Evolutionary conservation across 2,888 invertebrate genomes (phyloP).

Genomic region (Phrixothrix hirtus): DNA sequence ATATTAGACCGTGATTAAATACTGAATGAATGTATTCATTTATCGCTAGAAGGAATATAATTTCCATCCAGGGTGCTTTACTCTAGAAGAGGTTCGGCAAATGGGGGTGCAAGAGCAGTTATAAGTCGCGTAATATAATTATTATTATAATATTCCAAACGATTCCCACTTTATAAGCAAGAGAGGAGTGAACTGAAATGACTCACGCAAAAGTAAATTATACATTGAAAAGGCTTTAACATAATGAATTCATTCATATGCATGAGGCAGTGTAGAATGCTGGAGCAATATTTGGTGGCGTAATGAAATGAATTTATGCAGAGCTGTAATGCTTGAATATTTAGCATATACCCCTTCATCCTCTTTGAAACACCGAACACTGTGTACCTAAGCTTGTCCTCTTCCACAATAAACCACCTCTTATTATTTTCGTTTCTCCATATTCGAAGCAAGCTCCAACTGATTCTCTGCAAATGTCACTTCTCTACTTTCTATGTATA

Average conservation of each 20-base stretch:
- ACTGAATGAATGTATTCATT: conserved; percentile 13
- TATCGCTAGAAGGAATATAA: conserved; percentile 10
- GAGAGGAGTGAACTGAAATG: conserved; percentile 60
- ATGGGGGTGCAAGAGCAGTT: conserved; percentile 39
- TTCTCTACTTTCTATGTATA: conserved; percentile 4
- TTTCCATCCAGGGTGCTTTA: conserved; percentile 15
- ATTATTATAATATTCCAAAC: conserved; percentile 53
- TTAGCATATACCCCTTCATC: conserved; percentile 69
- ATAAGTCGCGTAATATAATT: conserved; percentile 50
- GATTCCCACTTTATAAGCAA: conserved; percentile 52
- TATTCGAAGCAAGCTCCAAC: conserved; percentile 18
- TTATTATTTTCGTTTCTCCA: conserved; percentile 41
- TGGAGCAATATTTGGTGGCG: conserved; percentile 66
- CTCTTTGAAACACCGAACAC: conserved; percentile 58
- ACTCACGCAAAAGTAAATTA: conserved; percentile 70
- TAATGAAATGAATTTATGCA: conserved; percentile 70
- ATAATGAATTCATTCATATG: conserved; percentile 69
- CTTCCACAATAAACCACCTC: conserved; percentile 46
- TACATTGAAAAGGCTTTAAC: conserved; percentile 69
- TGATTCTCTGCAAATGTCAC: conserved; percentile 10
- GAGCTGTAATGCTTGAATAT: conserved; percentile 66
- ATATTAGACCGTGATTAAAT: conserved; percentile 19
- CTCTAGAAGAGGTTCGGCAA: conserved; percentile 17
- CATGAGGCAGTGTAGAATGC: conserved; percentile 61
- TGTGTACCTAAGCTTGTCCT: conserved; percentile 52